These are phyloP conservation scores for Thamnophis elegans DNA, from an alignment of 2,797 vertebrate genomes.

Conservation along the genomic window DNA sequence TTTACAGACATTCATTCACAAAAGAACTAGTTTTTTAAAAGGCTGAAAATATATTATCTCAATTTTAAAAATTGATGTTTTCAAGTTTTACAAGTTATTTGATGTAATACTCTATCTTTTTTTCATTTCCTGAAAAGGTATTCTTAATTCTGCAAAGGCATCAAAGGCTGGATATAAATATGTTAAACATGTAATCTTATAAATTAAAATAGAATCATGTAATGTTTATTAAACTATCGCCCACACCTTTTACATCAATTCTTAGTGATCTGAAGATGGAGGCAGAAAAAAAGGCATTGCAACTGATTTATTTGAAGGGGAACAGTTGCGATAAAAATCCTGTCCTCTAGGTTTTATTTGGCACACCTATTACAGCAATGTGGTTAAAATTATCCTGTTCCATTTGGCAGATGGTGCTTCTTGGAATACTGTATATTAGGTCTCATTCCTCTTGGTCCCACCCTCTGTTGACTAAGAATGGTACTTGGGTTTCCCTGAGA, in stretches of 20 bases:
- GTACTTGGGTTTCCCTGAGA: not conserved
- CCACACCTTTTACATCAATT: not conserved
- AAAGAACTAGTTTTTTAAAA: constrained; percentile 49
- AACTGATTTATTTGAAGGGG: not conserved
- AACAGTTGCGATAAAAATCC: not conserved
- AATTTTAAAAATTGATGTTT: constrained; percentile 45
- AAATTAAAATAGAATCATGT: not conserved
- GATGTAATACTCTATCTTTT: constrained; percentile 18
- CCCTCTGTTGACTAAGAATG: not conserved
- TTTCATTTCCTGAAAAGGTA: constrained; percentile 20
- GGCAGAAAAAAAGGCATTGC: not conserved
- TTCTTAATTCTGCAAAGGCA: not conserved
- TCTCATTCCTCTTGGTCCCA: not conserved
- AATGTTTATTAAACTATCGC: constrained; percentile 18
- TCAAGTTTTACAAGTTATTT: constrained; percentile 20
- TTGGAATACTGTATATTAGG: not conserved
- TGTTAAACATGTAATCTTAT: not conserved
- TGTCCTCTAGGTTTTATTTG: not conserved
- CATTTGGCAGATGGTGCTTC: not conserved
- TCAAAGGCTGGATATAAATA: not conserved
- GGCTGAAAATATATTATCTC: constrained; percentile 34
- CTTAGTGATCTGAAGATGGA: not conserved
- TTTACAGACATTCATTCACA: constrained; percentile 64
- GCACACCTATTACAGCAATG: not conserved
- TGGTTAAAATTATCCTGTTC: not conserved